Percentiles rank a stretch among this genome's conserved stretches.
Evolutionary conservation across 2,888 invertebrate genomes (phyloP).

Genomic region (Mimumesa dahlbomi): DNA sequence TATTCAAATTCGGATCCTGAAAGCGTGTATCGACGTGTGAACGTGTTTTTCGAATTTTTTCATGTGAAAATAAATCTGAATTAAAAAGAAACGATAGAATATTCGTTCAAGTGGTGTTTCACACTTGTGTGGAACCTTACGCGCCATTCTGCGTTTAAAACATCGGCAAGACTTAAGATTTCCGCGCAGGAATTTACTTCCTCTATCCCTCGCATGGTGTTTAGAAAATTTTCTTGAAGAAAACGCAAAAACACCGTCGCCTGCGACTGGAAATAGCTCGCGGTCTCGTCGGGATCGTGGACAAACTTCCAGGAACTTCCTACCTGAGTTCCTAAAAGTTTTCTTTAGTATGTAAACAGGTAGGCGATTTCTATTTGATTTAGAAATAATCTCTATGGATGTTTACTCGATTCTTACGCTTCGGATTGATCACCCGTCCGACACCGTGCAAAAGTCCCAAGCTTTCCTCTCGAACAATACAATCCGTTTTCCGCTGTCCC

Average conservation of each 20-base stretch:
- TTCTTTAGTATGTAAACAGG: background rate
- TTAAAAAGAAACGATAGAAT: no score
- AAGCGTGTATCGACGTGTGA: slow-evolving; percentile 14
- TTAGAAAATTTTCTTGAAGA: slow-evolving; percentile 88
- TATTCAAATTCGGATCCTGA: slow-evolving; percentile 72
- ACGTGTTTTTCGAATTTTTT: no score
- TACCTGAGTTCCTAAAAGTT: slow-evolving; percentile 74
- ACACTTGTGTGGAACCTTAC: no score
- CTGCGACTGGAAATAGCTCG: slow-evolving; percentile 86
- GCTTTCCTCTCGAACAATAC: slow-evolving; percentile 85
- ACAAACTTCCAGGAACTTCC: slow-evolving; percentile 80
- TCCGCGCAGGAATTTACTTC: slow-evolving; percentile 82
- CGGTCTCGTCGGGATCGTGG: slow-evolving; percentile 85
- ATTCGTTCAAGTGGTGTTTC: no score
- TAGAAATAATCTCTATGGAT: background rate
- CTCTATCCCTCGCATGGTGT: slow-evolving; percentile 85
- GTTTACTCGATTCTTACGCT: slow-evolving; percentile 81
- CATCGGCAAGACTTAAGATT: slow-evolving; percentile 87
- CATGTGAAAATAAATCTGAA: no score
- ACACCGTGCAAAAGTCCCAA: slow-evolving; percentile 88
- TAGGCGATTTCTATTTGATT: no score
- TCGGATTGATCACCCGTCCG: slow-evolving; percentile 89
- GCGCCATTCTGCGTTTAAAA: slow-evolving; percentile 85
- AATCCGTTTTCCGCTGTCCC: slow-evolving; percentile 64
- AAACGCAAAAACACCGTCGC: slow-evolving; percentile 86